Evolutionary conservation across 2,113 vertebrate genomes (phyloP).

Genomic region (Zootoca vivipara): DNA sequence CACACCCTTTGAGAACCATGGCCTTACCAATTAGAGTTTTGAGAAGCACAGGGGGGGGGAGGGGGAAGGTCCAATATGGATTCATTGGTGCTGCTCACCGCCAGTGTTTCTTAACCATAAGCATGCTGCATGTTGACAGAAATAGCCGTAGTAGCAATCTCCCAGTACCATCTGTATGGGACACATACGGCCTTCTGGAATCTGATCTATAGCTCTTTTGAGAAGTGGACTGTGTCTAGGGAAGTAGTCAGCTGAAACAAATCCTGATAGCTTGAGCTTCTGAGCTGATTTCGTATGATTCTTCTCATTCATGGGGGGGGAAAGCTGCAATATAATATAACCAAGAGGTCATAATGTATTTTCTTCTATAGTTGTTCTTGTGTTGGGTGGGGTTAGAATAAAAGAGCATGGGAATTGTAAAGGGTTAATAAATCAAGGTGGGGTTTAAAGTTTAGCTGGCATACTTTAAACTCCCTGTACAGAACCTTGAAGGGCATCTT

Average conservation of each 20-base stretch:
- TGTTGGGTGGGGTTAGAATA: slow-evolving; percentile 38
- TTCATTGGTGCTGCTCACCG: no score
- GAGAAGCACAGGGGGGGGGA: background rate
- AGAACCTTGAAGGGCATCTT: slow-evolving; percentile 57
- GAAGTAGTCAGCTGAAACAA: slow-evolving; percentile 53
- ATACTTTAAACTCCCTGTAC: slow-evolving; percentile 69
- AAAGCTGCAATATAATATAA: slow-evolving; percentile 80
- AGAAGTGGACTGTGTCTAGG: slow-evolving; percentile 42
- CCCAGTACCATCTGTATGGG: background rate
- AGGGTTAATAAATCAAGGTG: slow-evolving; percentile 5
- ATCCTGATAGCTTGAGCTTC: slow-evolving; percentile 46
- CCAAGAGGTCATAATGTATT: slow-evolving; percentile 62
- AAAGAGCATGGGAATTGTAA: background rate
- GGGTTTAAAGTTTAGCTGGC: slow-evolving; percentile 70
- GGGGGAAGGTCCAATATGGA: no score
- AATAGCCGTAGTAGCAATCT: background rate
- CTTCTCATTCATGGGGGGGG: slow-evolving; percentile 55
- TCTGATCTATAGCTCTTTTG: slow-evolving; percentile 32
- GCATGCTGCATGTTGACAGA: fast-evolving
- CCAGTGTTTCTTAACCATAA: slow-evolving; percentile 25
- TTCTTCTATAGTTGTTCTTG: slow-evolving; percentile 52
- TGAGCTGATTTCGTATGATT: slow-evolving; percentile 56
- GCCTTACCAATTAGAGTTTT: slow-evolving; percentile 10
- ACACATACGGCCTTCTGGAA: background rate
- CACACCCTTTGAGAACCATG: background rate